Conservation (phyloP, 2,113 vertebrate species). For the Platycercus adscitus region DNA sequence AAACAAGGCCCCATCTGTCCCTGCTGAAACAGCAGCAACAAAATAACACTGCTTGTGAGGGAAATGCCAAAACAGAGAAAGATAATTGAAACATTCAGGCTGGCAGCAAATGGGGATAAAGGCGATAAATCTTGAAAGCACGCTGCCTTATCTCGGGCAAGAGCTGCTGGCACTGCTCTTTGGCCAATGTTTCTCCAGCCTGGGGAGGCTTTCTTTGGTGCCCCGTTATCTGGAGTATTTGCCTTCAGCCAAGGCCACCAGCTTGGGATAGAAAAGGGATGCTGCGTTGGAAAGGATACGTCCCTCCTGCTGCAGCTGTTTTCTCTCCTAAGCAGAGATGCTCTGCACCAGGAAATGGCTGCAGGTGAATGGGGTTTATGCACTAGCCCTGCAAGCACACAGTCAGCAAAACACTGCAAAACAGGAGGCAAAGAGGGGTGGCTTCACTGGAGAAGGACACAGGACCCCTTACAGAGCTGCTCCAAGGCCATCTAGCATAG, state of each 20-base stretch:
- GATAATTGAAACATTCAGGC: constrained; percentile 62
- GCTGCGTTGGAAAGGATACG: fast-evolving
- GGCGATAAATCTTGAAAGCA: constrained; percentile 44
- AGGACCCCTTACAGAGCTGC: fast-evolving
- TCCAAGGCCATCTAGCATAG: not conserved
- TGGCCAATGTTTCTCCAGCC: not conserved
- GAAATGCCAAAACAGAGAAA: constrained; percentile 17
- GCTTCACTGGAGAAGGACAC: not conserved
- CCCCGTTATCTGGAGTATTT: fast-evolving
- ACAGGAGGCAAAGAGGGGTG: not conserved
- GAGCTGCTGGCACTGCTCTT: not conserved
- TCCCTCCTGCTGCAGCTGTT: not conserved
- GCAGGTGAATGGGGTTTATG: not conserved
- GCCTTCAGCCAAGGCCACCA: constrained; percentile 8
- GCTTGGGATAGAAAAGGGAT: fast-evolving
- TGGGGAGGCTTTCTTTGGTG: not conserved
- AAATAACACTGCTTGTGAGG: constrained; percentile 11
- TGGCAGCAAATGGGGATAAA: constrained; percentile 18
- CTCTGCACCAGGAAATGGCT: not conserved
- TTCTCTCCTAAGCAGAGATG: not conserved
- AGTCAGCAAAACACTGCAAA: fast-evolving
- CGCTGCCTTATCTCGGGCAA: not conserved
- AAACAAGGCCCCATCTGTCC: constrained; percentile 46
- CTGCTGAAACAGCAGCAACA: not conserved
- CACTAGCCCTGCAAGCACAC: fast-evolving